These are phyloP conservation scores for Catocala sponsa DNA, from an alignment of 2,888 invertebrate species.

Conservation along the genomic window DNA sequence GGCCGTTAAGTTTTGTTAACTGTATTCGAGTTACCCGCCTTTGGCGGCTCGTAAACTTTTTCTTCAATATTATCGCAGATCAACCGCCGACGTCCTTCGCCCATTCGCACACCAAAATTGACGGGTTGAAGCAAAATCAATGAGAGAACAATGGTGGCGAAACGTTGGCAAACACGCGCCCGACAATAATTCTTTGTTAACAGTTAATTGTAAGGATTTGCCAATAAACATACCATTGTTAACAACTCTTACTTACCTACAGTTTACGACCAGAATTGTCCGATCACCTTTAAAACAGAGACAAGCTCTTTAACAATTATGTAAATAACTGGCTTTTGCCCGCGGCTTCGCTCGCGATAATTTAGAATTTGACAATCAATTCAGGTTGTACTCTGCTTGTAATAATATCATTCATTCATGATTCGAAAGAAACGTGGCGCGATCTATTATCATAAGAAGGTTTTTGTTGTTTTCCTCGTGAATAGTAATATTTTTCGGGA, in stretches of 20 bases:
- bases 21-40: slow-evolving; percentile 64
- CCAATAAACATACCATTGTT: slow-evolving; percentile 73
- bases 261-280: slow-evolving; percentile 60
- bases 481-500: no score
- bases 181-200: slow-evolving; percentile 69
- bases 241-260: slow-evolving; percentile 64
- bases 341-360: no score
- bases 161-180: slow-evolving; percentile 73
- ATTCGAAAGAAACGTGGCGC: no score
- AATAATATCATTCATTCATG: no score
- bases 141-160: slow-evolving; percentile 66
- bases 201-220: slow-evolving; percentile 82
- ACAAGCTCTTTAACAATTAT: slow-evolving; percentile 34
- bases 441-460: no score
- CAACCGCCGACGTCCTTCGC: slow-evolving; percentile 55
- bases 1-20: slow-evolving; percentile 73
- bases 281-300: slow-evolving; percentile 19
- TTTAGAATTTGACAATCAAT: no score
- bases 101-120: slow-evolving; percentile 65
- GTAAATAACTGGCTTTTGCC: no score
- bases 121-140: slow-evolving; percentile 70
- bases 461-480: no score
- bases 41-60: slow-evolving; percentile 79
- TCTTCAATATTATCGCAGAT: slow-evolving; percentile 63
- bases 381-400: no score